Base-by-base conservation (phyloP, 2,888 invertebrate species). In the Diloba caeruleocephala region DNA sequence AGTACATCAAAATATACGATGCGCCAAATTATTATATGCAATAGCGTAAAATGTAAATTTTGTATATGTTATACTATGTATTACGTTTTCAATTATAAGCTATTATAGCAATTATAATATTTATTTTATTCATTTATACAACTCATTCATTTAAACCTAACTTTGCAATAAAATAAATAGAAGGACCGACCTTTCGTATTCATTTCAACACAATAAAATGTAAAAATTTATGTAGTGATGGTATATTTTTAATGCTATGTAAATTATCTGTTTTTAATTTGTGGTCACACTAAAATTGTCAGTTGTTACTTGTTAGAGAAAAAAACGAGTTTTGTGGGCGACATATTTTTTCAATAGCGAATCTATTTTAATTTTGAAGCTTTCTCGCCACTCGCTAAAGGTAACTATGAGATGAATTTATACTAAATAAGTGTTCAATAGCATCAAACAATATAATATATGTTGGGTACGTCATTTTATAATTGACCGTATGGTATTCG, bases 311-410 rank as follows among this genome's bases (percentile, higher is more conserved):
- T n/a, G n/a, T n/a, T n/a, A 21, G 21, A 21, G 7, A 72, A 69
- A 67, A 70, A 76, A 76, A 74, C 60, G 13, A 54, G 69, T 68
- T 61, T 65, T 14, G 49, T 34, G 50, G 69, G 57, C 65, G 78
- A 75, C 79, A 72, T 70, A 74, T 72, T 74, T 71, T 66, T 71
- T 54, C 51, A 34, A 7, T 33, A 1, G 3, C 48, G 50, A 54
- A 49, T 65, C 43, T 56, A 56, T 48, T 55, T 34, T 53, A 42
- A 51, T 63, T 58, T 71, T 61, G 23, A 51, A 67, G 52, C 34
- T 13, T 54, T 36, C 45, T 68, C 67, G 13, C 49, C 54, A 45
- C 29, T 58, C 14, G 8, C 13, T 54, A n/a, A 59, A 74, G 71
- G 74, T 74, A 74, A 74, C 44, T 74, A 48, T 26, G 10, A 25